Percentiles rank a stretch among this genome's conserved stretches.
Evolutionary conservation across 2,797 vertebrate species (phyloP).

Genomic region (Scomberomorus guttatus): DNA sequence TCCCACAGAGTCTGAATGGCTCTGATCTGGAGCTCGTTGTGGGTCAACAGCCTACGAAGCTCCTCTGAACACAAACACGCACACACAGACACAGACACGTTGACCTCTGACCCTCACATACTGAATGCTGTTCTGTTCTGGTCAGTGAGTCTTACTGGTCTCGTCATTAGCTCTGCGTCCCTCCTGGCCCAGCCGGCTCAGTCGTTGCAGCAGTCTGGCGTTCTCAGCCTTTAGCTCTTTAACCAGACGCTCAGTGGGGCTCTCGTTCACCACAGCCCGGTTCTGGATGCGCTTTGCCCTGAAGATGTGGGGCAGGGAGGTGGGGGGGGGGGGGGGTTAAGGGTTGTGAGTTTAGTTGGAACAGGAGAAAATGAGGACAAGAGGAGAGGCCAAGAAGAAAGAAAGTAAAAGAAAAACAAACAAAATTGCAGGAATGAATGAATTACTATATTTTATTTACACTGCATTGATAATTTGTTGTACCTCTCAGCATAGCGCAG

Average conservation of each 20-base stretch:
- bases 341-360: background rate
- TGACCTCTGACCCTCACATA: background rate
- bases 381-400: background rate
- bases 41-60: constrained; percentile 82
- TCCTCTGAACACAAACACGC: constrained; percentile 80
- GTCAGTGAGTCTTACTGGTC: constrained; percentile 76
- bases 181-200: constrained; percentile 83
- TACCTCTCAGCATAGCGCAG: constrained; percentile 92
- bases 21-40: constrained; percentile 86
- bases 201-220: constrained; percentile 79
- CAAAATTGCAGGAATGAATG: too few species aligned
- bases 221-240: constrained; percentile 89
- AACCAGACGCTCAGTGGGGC: constrained; percentile 87
- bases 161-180: constrained; percentile 85
- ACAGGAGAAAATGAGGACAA: background rate
- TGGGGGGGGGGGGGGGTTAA: background rate
- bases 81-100: constrained; percentile 14
- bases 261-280: constrained; percentile 90
- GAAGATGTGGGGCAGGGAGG: background rate
- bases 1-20: constrained; percentile 89
- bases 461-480: background rate
- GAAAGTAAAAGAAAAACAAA: background rate
- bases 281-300: constrained; percentile 93
- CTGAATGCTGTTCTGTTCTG: background rate
- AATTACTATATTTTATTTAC: background rate